These are phyloP conservation scores for Phyllostomus hastatus DNA, from an alignment of 2,113 vertebrate species.

Conservation along the genomic window DNA sequence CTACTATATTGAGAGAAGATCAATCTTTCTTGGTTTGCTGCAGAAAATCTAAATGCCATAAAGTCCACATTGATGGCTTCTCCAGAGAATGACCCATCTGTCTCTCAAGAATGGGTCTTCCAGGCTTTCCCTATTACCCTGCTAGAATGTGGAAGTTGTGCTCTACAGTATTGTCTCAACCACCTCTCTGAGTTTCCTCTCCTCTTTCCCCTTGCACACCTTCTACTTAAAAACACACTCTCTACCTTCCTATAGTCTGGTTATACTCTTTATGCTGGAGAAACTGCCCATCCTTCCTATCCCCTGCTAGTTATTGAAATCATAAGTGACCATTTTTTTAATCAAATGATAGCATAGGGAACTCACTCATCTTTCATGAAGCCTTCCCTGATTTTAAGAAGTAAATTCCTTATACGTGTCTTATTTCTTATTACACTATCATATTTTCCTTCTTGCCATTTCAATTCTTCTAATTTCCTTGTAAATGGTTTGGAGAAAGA, in stretches of 20 bases:
- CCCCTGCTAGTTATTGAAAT: neutral
- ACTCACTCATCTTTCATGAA: neutral
- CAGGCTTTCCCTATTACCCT: neutral
- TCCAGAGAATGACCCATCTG: constrained; percentile 21
- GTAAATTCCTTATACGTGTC: neutral
- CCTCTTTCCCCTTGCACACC: neutral
- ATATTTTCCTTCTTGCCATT: neutral
- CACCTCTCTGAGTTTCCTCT: neutral
- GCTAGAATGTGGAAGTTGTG: neutral
- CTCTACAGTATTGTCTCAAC: neutral
- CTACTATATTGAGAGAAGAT: constrained; percentile 61
- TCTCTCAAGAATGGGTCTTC: neutral
- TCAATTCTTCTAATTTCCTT: neutral
- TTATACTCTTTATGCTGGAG: neutral
- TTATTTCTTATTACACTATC: neutral
- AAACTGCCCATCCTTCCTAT: neutral
- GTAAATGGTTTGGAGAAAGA: neutral
- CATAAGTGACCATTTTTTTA: neutral
- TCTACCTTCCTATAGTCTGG: neutral
- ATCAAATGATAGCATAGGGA: neutral
- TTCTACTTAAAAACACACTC: neutral
- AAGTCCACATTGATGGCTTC: constrained; percentile 52
- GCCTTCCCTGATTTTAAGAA: neutral
- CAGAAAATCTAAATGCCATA: constrained; percentile 67
- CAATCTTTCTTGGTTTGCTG: constrained; percentile 59